Percentiles rank a stretch among this genome's conserved stretches.
Conservation (phyloP, 92 coral and sea anemone genomes). For the Zoanthus sociatus region DNA sequence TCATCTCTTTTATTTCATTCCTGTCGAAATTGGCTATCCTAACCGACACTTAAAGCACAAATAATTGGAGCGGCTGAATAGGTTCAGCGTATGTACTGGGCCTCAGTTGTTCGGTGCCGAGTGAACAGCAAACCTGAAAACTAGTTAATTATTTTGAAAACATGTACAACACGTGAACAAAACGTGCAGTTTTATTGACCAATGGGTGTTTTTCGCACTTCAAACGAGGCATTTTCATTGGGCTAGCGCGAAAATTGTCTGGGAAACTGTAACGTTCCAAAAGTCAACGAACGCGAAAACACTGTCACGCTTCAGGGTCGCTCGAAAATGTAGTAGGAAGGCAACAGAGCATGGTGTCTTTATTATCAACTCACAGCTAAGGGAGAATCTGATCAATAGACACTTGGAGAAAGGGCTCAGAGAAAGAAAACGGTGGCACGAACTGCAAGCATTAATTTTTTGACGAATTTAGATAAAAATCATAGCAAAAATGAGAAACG, state of each 20-base stretch:
- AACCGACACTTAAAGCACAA: neutral
- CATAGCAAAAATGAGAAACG: no score
- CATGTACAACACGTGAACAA: slow-evolving; percentile 3
- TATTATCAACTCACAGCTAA: slow-evolving; percentile 3
- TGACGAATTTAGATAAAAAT: no score
- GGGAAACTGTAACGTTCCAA: neutral
- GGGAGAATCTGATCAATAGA: slow-evolving; percentile 5
- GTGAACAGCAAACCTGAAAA: slow-evolving; percentile 3
- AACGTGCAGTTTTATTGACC: neutral
- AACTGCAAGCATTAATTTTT: no score
- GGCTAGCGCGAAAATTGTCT: slow-evolving; percentile 5
- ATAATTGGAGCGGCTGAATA: slow-evolving; percentile 3
- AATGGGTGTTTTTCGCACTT: slow-evolving; percentile 3
- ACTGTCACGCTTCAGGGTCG: slow-evolving; percentile 8
- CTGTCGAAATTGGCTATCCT: neutral
- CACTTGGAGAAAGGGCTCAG: slow-evolving; percentile 1
- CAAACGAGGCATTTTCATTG: slow-evolving; percentile 3
- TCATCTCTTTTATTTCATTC: slow-evolving; percentile 1
- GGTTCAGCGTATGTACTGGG: slow-evolving; percentile 2
- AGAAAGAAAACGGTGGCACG: neutral
- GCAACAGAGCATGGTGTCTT: slow-evolving; percentile 1
- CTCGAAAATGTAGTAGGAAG: slow-evolving; percentile 5
- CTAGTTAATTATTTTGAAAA: slow-evolving; percentile 1
- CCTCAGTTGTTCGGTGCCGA: slow-evolving; percentile 3
- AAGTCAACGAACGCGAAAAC: neutral